A percentile compares a stretch with the other conserved stretches of the same genome.
phyloP scores from a whole-genome alignment of 92 coral and sea anemone genomes.

The Plumapathes pennacea region DNA sequence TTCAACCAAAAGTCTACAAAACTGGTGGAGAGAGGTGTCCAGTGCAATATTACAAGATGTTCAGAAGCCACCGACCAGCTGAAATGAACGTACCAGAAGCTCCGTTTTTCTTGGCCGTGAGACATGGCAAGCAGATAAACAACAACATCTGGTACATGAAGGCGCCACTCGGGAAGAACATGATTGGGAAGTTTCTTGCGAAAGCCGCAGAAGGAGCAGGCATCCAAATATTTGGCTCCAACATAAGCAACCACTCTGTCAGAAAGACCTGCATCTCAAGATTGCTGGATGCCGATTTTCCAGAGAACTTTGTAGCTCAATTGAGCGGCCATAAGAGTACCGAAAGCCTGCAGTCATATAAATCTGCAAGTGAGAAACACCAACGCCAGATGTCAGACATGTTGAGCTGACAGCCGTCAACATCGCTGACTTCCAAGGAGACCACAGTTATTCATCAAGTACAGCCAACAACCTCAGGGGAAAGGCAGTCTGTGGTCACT shows the following conservation, averaged over 20 bases:
- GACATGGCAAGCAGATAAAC: constrained; percentile 4
- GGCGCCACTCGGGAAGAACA: constrained; percentile 33
- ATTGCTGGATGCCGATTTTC: constrained; percentile 32
- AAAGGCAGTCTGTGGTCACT: no score
- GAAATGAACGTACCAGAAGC: constrained; percentile 36
- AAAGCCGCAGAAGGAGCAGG: constrained; percentile 21
- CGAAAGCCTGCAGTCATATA: constrained; percentile 36
- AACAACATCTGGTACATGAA: constrained; percentile 38
- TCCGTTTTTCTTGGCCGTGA: constrained; percentile 43
- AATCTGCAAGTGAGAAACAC: constrained; percentile 21
- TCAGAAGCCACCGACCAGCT: constrained; percentile 36
- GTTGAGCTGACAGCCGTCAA: no score
- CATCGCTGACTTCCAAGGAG: no score
- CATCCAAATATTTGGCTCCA: constrained; percentile 12
- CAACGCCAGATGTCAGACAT: constrained; percentile 16
- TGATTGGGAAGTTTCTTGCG: constrained; percentile 36
- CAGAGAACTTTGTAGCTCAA: constrained; percentile 40
- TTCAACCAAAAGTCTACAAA: constrained; percentile 32
- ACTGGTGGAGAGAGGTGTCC: constrained; percentile 35
- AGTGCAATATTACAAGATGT: constrained; percentile 18
- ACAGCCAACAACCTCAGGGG: no score
- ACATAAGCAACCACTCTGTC: constrained; percentile 30
- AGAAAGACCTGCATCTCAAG: constrained; percentile 30
- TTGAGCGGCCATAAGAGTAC: constrained; percentile 31
- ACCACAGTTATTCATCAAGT: no score